Evolutionary conservation across 2,113 vertebrate genomes (phyloP).

Genomic region (Myotis lucifugus): DNA sequence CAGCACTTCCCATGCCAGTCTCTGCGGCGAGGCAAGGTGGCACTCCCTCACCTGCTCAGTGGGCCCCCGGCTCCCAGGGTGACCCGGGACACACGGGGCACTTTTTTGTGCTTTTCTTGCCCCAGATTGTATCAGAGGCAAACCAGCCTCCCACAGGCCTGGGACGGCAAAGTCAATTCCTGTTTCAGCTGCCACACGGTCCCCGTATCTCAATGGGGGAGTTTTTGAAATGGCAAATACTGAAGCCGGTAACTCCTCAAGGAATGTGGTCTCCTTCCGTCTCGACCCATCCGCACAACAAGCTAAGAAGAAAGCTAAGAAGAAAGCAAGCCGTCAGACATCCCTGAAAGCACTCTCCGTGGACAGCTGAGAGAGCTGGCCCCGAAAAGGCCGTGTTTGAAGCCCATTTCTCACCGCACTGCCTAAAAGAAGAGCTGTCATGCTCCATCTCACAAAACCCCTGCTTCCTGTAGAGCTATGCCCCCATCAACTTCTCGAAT

Average conservation of each 20-base stretch:
- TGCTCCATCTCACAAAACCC: not conserved
- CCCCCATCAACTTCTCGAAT: not conserved
- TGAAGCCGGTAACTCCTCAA: not conserved
- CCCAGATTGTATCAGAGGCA: not conserved
- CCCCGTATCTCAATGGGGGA: not conserved
- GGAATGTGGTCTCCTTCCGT: not conserved
- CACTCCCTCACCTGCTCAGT: not conserved
- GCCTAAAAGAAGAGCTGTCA: not conserved
- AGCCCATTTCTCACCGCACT: not conserved
- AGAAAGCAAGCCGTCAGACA: not conserved
- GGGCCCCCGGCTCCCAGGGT: not conserved
- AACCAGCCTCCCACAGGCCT: not conserved
- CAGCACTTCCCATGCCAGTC: accelerated
- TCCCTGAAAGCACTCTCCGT: not conserved
- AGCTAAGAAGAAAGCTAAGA: slow-evolving; percentile 44
- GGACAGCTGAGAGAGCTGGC: not conserved
- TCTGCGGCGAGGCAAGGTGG: not conserved
- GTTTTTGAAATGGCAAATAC: not conserved
- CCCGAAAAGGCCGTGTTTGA: not conserved
- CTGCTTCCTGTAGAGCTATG: not conserved
- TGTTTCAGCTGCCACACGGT: not conserved
- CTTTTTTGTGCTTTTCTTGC: not conserved
- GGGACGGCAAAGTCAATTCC: not conserved
- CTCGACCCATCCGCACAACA: not conserved
- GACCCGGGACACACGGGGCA: not conserved